These are phyloP conservation scores for Dryobota labecula DNA, from an alignment of 2,888 invertebrate species.

Conservation along the genomic window DNA sequence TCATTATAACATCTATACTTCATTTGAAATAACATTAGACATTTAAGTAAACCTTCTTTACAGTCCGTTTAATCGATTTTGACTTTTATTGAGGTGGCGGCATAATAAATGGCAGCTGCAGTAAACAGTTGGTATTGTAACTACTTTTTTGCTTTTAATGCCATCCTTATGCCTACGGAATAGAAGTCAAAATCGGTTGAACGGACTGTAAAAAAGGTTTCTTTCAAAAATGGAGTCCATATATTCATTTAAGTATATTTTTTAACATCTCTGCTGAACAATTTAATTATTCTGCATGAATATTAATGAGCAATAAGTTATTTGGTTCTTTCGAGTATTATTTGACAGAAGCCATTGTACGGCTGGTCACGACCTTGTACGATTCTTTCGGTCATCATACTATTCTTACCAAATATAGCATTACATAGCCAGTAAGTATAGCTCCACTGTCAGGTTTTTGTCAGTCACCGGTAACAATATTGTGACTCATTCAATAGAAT, in stretches of 20 bases:
- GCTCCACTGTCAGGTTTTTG: slow-evolving; percentile 79
- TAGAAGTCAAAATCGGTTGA: no score
- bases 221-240: slow-evolving; percentile 1
- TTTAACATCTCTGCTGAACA: slow-evolving; percentile 31
- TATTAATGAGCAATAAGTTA: slow-evolving; percentile 70
- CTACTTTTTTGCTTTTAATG: no score
- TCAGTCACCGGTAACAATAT: slow-evolving; percentile 70
- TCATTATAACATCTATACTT: slow-evolving; percentile 20
- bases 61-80: no score
- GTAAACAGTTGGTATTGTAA: no score
- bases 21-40: no score
- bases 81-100: no score
- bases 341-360: slow-evolving; percentile 83
- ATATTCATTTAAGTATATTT: slow-evolving; percentile 14
- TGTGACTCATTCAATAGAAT: slow-evolving; percentile 81
- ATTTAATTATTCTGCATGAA: slow-evolving; percentile 62
- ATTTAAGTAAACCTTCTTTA: no score
- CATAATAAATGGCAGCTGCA: no score
- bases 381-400: slow-evolving; percentile 79
- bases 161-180: no score
- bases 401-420: slow-evolving; percentile 75
- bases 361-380: slow-evolving; percentile 84
- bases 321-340: slow-evolving; percentile 62
- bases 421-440: slow-evolving; percentile 63
- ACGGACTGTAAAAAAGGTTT: no score